phyloP scores from a whole-genome alignment of 1,140 invertebrate genomes.

The Heliconius congener region DNA sequence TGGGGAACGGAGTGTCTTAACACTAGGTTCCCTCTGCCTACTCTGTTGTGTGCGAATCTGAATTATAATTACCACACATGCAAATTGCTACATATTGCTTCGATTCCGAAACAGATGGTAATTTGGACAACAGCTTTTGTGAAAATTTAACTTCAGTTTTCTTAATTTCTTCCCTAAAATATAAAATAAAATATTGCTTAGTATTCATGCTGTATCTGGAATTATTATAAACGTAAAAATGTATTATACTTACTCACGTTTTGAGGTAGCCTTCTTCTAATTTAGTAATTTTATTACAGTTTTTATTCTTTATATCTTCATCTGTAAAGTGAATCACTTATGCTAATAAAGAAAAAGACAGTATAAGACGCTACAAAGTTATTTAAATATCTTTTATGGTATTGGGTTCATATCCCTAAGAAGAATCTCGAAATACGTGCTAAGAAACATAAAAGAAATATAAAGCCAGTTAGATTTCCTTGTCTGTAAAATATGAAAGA shows the following conservation, averaged over 20 bases:
- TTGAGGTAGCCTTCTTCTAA: conserved; percentile 57
- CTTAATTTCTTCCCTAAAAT: conserved; percentile 5
- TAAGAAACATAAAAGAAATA: too few relatives aligned
- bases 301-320: conserved; percentile 41
- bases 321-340: conserved; percentile 43
- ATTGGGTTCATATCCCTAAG: not conserved
- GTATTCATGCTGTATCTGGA: not conserved
- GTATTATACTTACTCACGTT: conserved; percentile 75
- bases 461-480: too few relatives aligned
- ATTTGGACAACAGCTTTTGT: conserved; percentile 38
- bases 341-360: not conserved
- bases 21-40: too few relatives aligned
- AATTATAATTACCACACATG: conserved; percentile 59
- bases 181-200: not conserved
- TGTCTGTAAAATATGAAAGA: not conserved
- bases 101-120: conserved; percentile 53
- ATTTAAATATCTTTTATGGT: not conserved
- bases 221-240: not conserved
- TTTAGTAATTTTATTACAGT: conserved; percentile 26
- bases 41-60: too few relatives aligned
- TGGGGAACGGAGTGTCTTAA: too few relatives aligned
- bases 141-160: conserved; percentile 19
- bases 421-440: too few relatives aligned
- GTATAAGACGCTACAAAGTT: not conserved
- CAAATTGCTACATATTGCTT: conserved; percentile 69